These are phyloP conservation scores for Dicrostonyx torquatus DNA, from an alignment of 2,797 vertebrate genomes.

Conservation along the genomic window DNA sequence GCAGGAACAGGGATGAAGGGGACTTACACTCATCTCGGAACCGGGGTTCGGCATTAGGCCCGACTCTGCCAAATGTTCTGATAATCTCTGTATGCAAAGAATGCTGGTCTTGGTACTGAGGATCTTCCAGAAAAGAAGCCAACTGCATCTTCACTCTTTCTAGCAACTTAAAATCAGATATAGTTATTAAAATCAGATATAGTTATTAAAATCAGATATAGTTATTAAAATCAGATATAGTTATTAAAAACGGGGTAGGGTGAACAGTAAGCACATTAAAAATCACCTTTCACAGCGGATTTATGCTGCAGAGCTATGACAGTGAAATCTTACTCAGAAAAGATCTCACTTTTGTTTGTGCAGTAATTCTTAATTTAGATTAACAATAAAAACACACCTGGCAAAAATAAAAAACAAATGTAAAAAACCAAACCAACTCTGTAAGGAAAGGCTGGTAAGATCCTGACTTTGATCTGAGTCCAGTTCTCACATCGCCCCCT, in stretches of 20 bases:
- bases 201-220: slow-evolving; percentile 53
- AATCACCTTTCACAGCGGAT: background rate
- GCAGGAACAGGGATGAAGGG: slow-evolving; percentile 21
- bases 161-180: slow-evolving; percentile 89
- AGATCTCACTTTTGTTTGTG: slow-evolving; percentile 28
- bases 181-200: slow-evolving; percentile 47
- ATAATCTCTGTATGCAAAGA: slow-evolving; percentile 98
- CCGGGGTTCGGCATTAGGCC: slow-evolving; percentile 97
- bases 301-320: background rate
- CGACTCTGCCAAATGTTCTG: slow-evolving; percentile 97
- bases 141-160: slow-evolving; percentile 99
- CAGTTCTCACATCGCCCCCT: slow-evolving; percentile 72
- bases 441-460: slow-evolving; percentile 26
- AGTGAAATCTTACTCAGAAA: slow-evolving; percentile 30
- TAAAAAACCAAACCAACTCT: background rate
- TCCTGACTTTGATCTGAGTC: slow-evolving; percentile 52
- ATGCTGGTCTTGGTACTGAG: slow-evolving; percentile 99
- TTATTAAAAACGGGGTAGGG: slow-evolving; percentile 26
- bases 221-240: slow-evolving; percentile 80
- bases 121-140: slow-evolving; percentile 98
- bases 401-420: background rate
- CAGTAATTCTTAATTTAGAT: slow-evolving; percentile 19
- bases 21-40: slow-evolving; percentile 98
- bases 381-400: slow-evolving; percentile 49
- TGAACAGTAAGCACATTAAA: slow-evolving; percentile 68